Conservation (phyloP, 1,140 invertebrate genomes). For the Drosophila auraria region DNA sequence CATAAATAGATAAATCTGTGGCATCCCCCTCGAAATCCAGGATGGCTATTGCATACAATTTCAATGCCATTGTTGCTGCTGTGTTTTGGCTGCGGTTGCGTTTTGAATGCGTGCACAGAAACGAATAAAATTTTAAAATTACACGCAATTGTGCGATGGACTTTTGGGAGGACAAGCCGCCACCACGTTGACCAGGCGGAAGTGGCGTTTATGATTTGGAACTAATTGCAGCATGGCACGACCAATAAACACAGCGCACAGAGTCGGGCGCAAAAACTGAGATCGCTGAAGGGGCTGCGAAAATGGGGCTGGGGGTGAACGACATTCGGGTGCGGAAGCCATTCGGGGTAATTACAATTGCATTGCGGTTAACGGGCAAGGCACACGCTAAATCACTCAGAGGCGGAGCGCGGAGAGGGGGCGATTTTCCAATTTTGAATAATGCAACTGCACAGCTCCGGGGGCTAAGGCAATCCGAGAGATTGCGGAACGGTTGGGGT, state of each 20-base stretch:
- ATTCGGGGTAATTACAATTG: constrained; percentile 82
- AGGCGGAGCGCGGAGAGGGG: neutral
- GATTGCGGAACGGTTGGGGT: neutral
- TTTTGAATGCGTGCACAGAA: constrained; percentile 64
- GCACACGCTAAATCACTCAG: constrained; percentile 78
- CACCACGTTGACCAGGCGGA: constrained; percentile 59
- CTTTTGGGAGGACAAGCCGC: constrained; percentile 2
- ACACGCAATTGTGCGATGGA: constrained; percentile 67
- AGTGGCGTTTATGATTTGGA: constrained; percentile 81
- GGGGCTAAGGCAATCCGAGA: constrained; percentile 12
- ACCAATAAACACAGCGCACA: constrained; percentile 58
- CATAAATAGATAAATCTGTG: constrained; percentile 23
- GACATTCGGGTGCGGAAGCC: constrained; percentile 58
- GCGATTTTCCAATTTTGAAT: constrained; percentile 68
- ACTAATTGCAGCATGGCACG: constrained; percentile 73
- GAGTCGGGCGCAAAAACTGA: constrained; percentile 35
- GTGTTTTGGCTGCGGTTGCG: constrained; percentile 50
- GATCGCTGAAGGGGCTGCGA: neutral
- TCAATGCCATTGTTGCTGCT: constrained; percentile 50
- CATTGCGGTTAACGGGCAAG: constrained; percentile 79
- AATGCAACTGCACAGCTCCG: constrained; percentile 58
- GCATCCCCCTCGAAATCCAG: neutral
- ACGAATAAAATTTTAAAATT: constrained; percentile 81
- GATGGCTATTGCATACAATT: constrained; percentile 45
- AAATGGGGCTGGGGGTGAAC: neutral